These are phyloP conservation scores for Lepetodrilus schrolli DNA, from an alignment of 2,888 invertebrate genomes.

Conservation along the genomic window DNA sequence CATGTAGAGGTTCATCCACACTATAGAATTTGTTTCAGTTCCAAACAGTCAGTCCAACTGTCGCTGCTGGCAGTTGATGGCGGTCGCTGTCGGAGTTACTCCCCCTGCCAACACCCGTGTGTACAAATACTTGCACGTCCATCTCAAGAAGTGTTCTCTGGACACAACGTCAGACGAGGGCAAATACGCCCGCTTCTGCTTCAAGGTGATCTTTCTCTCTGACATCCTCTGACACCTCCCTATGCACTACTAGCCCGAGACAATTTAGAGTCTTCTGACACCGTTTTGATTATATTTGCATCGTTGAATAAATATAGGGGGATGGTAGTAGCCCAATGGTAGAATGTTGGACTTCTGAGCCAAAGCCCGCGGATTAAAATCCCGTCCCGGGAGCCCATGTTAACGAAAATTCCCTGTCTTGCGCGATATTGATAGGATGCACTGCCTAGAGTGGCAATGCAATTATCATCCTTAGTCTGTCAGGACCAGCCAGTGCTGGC, in stretches of 20 bases:
- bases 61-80: conserved; percentile 93
- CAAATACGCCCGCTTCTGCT: conserved; percentile 93
- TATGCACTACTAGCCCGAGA: too few relatives aligned
- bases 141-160: conserved; percentile 90
- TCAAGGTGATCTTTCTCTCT: conserved; percentile 74
- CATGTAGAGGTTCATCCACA: too few relatives aligned
- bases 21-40: conserved; percentile 54
- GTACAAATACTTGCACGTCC: conserved; percentile 89
- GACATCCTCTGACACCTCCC: too few relatives aligned
- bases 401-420: too few relatives aligned
- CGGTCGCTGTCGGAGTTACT: conserved; percentile 86
- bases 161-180: conserved; percentile 94
- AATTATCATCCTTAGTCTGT: too few relatives aligned
- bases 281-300: background rate
- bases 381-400: too few relatives aligned
- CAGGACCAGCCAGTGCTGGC: too few relatives aligned
- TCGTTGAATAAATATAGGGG: background rate
- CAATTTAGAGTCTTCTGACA: background rate
- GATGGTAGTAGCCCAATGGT: too few relatives aligned
- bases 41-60: conserved; percentile 75
- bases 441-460: too few relatives aligned
- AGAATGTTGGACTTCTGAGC: too few relatives aligned
- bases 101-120: conserved; percentile 90
- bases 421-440: too few relatives aligned
- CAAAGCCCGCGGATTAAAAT: too few relatives aligned